Evolutionary conservation across 2,888 invertebrate species (phyloP).

Genomic region (Trichopoda pennipes): DNA sequence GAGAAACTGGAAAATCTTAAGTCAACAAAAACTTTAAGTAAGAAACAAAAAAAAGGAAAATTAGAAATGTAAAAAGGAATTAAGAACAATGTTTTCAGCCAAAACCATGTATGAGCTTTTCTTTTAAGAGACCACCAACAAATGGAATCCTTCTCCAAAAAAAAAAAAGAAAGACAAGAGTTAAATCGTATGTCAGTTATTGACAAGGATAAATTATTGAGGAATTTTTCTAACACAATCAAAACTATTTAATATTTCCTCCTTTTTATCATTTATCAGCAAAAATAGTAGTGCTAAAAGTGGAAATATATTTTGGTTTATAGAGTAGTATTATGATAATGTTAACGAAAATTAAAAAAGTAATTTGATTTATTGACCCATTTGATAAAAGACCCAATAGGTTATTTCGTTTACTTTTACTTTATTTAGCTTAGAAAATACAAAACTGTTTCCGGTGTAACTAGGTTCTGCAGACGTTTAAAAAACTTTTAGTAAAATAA

Average conservation of each 20-base stretch:
- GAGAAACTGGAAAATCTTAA: constrained; percentile 13
- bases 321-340: too few relatives aligned
- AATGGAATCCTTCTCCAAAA: constrained; percentile 15
- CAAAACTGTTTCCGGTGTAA: too few relatives aligned
- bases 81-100: constrained; percentile 1
- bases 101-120: constrained; percentile 26
- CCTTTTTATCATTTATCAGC: too few relatives aligned
- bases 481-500: too few relatives aligned
- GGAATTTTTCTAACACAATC: background rate
- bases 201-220: constrained; percentile 49
- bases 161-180: background rate
- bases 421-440: too few relatives aligned
- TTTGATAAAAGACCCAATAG: too few relatives aligned
- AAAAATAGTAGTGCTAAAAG: too few relatives aligned
- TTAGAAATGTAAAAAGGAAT: background rate
- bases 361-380: too few relatives aligned
- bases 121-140: constrained; percentile 19
- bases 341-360: too few relatives aligned
- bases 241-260: background rate
- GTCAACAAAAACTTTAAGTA: constrained; percentile 3
- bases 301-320: too few relatives aligned
- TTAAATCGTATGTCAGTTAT: background rate
- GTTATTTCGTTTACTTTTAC: too few relatives aligned
- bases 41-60: background rate
- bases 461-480: too few relatives aligned